These are phyloP conservation scores for Carposina sasakii DNA, from an alignment of 1,140 invertebrate species.

Conservation along the genomic window DNA sequence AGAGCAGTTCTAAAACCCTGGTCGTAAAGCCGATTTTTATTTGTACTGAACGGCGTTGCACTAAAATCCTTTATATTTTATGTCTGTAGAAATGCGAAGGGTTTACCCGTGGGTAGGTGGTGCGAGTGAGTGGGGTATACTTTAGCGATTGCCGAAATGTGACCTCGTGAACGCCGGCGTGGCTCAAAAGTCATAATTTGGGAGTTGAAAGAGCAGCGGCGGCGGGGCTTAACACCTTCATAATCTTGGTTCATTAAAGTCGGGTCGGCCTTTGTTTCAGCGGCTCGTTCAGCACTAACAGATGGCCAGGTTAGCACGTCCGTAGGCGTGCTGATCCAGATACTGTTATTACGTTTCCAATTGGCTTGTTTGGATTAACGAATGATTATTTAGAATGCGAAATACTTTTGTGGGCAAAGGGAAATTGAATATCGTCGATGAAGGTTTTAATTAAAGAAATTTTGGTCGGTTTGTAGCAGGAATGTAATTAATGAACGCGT, in stretches of 20 bases:
- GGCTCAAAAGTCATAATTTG: slow-evolving; percentile 64
- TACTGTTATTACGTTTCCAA: no score
- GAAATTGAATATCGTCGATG: no score
- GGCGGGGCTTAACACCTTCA: slow-evolving; percentile 69
- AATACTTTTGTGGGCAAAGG: no score
- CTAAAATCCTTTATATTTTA: no score
- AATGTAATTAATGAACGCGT: no score
- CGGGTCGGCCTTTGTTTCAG: slow-evolving; percentile 65
- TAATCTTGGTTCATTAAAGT: slow-evolving; percentile 69
- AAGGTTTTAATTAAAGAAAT: no score
- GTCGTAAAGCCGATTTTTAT: slow-evolving; percentile 45
- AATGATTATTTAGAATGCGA: no score
- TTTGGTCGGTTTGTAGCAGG: no score
- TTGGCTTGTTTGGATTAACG: no score
- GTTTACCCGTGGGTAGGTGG: slow-evolving; percentile 28
- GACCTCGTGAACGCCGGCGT: slow-evolving; percentile 57
- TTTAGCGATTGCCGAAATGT: slow-evolving; percentile 67
- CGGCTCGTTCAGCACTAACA: slow-evolving; percentile 60
- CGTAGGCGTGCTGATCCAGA: slow-evolving; percentile 5
- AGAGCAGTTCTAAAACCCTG: slow-evolving; percentile 35
- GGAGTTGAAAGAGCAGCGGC: slow-evolving; percentile 64
- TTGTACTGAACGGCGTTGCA: no score
- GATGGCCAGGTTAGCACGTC: slow-evolving; percentile 61
- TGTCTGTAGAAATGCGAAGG: slow-evolving; percentile 46
- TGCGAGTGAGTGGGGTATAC: slow-evolving; percentile 39